A percentile compares a stretch with the other conserved stretches of the same genome.
These are phyloP conservation scores for Orius insidiosus DNA, from an alignment of 1,140 invertebrate species.

Conservation along the genomic window DNA sequence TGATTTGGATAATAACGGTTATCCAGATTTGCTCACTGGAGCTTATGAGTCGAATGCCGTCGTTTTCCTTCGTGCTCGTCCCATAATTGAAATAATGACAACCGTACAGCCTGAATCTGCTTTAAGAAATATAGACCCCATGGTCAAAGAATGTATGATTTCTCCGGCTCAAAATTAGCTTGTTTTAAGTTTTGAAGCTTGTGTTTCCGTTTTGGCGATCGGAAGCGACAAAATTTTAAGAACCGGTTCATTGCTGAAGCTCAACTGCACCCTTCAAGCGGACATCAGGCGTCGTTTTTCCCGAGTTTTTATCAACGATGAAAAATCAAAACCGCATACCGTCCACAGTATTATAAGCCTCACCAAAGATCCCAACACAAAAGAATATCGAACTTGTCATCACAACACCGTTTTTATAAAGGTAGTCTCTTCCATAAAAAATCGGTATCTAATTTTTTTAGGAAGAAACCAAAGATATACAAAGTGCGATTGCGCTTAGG, in stretches of 20 bases:
- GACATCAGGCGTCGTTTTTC: slow-evolving; percentile 71
- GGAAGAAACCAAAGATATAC: slow-evolving; percentile 67
- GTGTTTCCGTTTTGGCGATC: slow-evolving; percentile 43
- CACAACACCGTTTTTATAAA: slow-evolving; percentile 59
- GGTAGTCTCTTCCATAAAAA: slow-evolving; percentile 28
- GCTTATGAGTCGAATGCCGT: slow-evolving; percentile 66
- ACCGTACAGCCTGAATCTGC: slow-evolving; percentile 41
- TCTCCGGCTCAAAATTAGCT: slow-evolving; percentile 46
- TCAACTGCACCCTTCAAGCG: slow-evolving; percentile 66
- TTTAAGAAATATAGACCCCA: slow-evolving; percentile 63
- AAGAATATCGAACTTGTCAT: slow-evolving; percentile 34
- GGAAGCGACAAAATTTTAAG: neutral
- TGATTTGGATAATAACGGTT: slow-evolving; percentile 81
- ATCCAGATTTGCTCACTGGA: slow-evolving; percentile 79
- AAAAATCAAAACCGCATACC: slow-evolving; percentile 22
- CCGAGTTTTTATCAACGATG: slow-evolving; percentile 25
- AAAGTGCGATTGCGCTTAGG: slow-evolving; percentile 68
- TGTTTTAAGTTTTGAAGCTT: slow-evolving; percentile 78
- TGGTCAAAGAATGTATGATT: slow-evolving; percentile 47
- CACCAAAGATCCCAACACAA: slow-evolving; percentile 15
- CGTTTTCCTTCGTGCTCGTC: slow-evolving; percentile 54
- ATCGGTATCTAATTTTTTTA: slow-evolving; percentile 18
- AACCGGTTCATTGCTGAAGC: slow-evolving; percentile 25
- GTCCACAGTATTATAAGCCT: slow-evolving; percentile 25
- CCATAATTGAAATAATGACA: slow-evolving; percentile 65